Percentiles rank a stretch among this genome's conserved stretches.
These are phyloP conservation scores for Drosophila nebulosa DNA, from an alignment of 1,140 invertebrate species.

Conservation along the genomic window DNA sequence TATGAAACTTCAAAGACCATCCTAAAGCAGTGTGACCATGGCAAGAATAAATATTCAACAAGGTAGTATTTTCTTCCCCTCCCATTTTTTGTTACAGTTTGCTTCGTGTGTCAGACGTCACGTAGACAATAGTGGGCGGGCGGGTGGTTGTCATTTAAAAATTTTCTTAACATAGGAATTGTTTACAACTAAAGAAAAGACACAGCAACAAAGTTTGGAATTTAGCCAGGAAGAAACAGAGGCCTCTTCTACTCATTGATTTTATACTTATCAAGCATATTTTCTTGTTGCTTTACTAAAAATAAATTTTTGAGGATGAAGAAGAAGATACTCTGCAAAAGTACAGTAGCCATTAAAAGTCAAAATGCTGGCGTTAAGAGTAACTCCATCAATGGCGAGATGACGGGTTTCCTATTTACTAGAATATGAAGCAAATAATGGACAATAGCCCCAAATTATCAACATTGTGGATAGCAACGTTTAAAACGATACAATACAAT, in stretches of 20 bases:
- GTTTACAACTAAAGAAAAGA: neutral
- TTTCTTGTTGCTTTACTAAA: neutral
- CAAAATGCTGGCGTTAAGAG: too few species aligned
- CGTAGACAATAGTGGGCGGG: conserved; percentile 45
- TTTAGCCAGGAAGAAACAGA: neutral
- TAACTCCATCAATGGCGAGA: too few species aligned
- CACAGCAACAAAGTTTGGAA: neutral
- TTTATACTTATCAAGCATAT: neutral
- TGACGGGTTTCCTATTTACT: too few species aligned
- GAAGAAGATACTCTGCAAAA: too few species aligned
- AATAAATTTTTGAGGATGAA: neutral
- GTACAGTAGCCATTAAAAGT: too few species aligned
- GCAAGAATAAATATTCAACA: neutral
- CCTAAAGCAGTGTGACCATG: conserved; percentile 1
- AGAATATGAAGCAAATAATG: too few species aligned
- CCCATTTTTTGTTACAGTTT: neutral
- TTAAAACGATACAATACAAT: too few species aligned
- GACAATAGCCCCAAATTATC: too few species aligned
- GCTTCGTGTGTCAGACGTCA: conserved; percentile 48
- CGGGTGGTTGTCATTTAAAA: conserved; percentile 27
- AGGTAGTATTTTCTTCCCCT: neutral
- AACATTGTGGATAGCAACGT: too few species aligned
- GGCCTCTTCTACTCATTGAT: neutral
- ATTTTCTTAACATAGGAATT: neutral
- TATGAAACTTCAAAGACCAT: too few species aligned